phyloP scores from a whole-genome alignment of 2,113 vertebrate species.

The Takifugu flavidus region DNA sequence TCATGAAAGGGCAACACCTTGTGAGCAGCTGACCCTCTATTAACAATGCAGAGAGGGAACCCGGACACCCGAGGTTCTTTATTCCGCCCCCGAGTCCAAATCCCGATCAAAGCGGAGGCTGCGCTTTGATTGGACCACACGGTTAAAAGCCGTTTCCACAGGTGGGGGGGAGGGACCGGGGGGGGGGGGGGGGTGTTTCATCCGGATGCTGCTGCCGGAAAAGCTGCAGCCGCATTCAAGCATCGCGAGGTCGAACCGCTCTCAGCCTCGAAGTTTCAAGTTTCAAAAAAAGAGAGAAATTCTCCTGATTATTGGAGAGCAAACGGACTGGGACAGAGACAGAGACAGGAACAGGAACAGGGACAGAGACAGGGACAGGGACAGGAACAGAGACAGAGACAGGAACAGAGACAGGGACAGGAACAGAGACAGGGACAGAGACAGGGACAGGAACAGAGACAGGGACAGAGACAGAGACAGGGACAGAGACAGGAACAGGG shows the following conservation, averaged over 20 bases:
- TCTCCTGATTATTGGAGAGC: neutral
- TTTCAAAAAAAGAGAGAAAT: neutral
- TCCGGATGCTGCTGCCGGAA: neutral
- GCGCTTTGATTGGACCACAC: conserved; percentile 19
- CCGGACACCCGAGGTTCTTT: no score
- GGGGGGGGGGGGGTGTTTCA: no score
- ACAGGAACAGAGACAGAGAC: no score
- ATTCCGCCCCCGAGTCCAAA: neutral
- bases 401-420: no score
- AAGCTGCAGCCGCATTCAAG: conserved; percentile 7
- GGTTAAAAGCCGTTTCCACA: conserved; percentile 15
- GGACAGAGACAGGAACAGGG: neutral
- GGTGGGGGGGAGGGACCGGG: conserved; percentile 50
- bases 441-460: no score
- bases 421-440: no score
- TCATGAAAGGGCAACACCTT: no score
- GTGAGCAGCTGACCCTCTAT: no score
- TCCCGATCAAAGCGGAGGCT: neutral
- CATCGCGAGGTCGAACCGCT: neutral
- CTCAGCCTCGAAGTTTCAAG: neutral
- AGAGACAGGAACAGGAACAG: no score
- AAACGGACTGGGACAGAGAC: no score
- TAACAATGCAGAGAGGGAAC: no score
- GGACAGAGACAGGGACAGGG: no score
- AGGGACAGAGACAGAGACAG: neutral